Evolutionary conservation across 1,140 invertebrate genomes (phyloP).

Genomic region (Drosophila subobscura): DNA sequence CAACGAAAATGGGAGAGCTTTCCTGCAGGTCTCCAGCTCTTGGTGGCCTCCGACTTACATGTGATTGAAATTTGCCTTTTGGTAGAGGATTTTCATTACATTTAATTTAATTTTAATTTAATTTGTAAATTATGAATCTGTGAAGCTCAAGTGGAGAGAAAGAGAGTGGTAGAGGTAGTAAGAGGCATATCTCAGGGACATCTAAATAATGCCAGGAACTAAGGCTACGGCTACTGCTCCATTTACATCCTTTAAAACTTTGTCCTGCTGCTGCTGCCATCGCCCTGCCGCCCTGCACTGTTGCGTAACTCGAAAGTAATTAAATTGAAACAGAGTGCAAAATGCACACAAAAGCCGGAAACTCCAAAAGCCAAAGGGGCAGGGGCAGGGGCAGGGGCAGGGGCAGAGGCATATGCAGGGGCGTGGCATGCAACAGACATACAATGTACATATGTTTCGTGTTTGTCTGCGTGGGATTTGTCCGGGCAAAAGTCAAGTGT

Average conservation of each 20-base stretch:
- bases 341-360: conserved; percentile 59
- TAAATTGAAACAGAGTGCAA: conserved; percentile 74
- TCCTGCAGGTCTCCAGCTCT: neutral
- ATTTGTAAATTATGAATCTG: conserved; percentile 74
- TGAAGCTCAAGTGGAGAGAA: conserved; percentile 7
- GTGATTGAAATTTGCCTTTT: conserved; percentile 2
- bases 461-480: conserved; percentile 48
- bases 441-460: conserved; percentile 1
- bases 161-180: too few species aligned
- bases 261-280: conserved; percentile 40
- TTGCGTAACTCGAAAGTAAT: conserved; percentile 79
- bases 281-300: neutral
- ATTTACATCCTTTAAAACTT: conserved; percentile 55
- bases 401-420: conserved; percentile 4
- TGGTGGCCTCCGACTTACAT: neutral
- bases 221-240: conserved; percentile 18
- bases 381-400: conserved; percentile 3
- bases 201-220: conserved; percentile 20
- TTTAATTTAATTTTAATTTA: conserved; percentile 46
- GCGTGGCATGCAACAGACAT: conserved; percentile 35
- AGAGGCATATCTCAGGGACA: conserved; percentile 7
- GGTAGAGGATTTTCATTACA: conserved; percentile 11
- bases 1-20: conserved; percentile 21
- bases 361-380: conserved; percentile 14
- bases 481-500: conserved; percentile 71